These are phyloP conservation scores for Dromiciops gliroides DNA, from an alignment of 2,113 vertebrate genomes.

Conservation along the genomic window DNA sequence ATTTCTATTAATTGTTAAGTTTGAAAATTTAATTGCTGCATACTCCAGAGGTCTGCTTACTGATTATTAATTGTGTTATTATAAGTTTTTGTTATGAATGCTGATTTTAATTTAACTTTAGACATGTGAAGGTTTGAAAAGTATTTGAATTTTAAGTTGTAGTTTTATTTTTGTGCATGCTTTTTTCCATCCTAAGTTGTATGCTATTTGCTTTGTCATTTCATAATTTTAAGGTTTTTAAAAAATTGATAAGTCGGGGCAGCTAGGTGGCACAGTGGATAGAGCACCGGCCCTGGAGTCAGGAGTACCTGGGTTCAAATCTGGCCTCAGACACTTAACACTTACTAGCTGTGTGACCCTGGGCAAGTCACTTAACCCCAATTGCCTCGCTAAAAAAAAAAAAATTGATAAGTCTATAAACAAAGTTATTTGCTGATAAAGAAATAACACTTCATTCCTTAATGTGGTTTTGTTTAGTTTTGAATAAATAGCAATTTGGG, in stretches of 20 bases:
- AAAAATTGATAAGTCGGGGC: not conserved
- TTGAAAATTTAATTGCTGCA: conserved; percentile 23
- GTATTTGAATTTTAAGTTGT: not conserved
- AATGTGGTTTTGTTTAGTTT: not conserved
- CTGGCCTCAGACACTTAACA: no score
- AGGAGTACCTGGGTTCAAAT: no score
- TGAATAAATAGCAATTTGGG: not conserved
- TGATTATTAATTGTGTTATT: conserved; percentile 5
- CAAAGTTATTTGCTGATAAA: not conserved
- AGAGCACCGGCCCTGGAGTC: no score
- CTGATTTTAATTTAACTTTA: conserved; percentile 5
- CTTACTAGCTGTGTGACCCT: no score
- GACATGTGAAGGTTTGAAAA: not conserved
- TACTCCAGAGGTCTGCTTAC: not conserved
- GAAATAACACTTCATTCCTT: not conserved
- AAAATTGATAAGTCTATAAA: not conserved
- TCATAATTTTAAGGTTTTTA: not conserved
- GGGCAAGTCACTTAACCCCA: no score
- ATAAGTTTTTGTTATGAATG: conserved; percentile 9
- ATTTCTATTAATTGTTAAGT: conserved; percentile 7
- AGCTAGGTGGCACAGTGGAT: no score
- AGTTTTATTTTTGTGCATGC: not conserved
- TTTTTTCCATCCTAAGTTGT: not conserved
- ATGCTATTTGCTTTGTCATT: not conserved
- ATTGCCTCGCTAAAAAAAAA: no score